Evolutionary conservation across 2,888 invertebrate species (phyloP).

Genomic region (Cabera pusaria): DNA sequence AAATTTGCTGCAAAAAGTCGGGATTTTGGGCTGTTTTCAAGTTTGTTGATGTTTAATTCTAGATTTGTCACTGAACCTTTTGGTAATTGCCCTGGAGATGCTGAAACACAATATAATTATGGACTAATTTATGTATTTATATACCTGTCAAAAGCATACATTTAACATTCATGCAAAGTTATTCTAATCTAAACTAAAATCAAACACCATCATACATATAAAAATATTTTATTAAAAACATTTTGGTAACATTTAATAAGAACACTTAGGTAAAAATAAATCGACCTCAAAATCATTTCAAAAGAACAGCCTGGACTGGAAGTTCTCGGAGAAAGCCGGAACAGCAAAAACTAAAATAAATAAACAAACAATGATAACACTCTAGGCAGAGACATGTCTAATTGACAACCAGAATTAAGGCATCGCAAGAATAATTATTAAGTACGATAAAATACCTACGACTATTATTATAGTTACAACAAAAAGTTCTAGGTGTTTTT

Average conservation of each 20-base stretch:
- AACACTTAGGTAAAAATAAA: constrained; percentile 85
- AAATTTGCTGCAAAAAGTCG: no score
- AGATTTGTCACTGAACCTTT: no score
- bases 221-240: constrained; percentile 85
- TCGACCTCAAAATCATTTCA: constrained; percentile 83
- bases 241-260: constrained; percentile 85
- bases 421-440: constrained; percentile 84
- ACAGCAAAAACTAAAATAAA: constrained; percentile 80
- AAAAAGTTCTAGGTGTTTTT: constrained; percentile 77
- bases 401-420: constrained; percentile 85
- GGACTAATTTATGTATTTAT: no score
- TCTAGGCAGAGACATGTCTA: constrained; percentile 83
- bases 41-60: no score
- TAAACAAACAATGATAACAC: constrained; percentile 81
- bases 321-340: constrained; percentile 83
- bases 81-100: no score
- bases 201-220: constrained; percentile 75
- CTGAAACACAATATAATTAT: no score
- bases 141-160: no score
- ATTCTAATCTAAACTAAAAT: constrained; percentile 36
- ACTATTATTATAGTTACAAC: constrained; percentile 83
- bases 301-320: constrained; percentile 84
- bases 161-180: constrained; percentile 19
- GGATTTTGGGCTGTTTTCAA: no score
- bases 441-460: constrained; percentile 84